A percentile compares a stretch with the other conserved stretches of the same genome.
Conservation (phyloP, 2,113 vertebrate species). For the Nothobranchius kuhntae region DNA sequence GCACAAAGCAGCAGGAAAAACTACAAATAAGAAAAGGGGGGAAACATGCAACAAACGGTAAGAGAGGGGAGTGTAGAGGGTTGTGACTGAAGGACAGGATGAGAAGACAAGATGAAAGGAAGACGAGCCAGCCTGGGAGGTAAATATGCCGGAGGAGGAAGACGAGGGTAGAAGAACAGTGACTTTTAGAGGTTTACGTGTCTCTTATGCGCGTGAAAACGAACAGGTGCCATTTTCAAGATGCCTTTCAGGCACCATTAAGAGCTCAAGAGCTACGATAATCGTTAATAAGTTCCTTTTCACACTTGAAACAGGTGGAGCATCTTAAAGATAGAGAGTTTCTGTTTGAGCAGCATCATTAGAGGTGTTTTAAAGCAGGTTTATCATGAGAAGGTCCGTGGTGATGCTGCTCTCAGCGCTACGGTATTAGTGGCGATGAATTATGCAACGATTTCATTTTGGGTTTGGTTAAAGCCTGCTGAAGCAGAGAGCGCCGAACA, state of each 20-base stretch:
- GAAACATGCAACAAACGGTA: conserved; percentile 24
- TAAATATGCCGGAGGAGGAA: neutral
- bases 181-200: conserved; percentile 4
- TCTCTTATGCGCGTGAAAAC: neutral
- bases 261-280: neutral
- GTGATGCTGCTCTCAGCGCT: neutral
- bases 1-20: neutral
- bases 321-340: neutral
- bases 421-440: conserved; percentile 41
- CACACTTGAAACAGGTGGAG: neutral
- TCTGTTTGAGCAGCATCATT: neutral
- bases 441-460: conserved; percentile 46
- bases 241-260: conserved; percentile 12
- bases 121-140: conserved; percentile 11
- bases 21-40: conserved; percentile 1
- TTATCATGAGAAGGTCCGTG: conserved; percentile 4
- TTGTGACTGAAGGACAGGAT: conserved; percentile 25
- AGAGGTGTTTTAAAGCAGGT: neutral
- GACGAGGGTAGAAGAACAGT: neutral
- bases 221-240: neutral
- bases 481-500: conserved; percentile 23
- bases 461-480: conserved; percentile 13
- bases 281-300: neutral
- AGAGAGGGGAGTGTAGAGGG: conserved; percentile 2
- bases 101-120: conserved; percentile 25